phyloP scores from a whole-genome alignment of 2,797 vertebrate species.

The Myotis daubentonii region DNA sequence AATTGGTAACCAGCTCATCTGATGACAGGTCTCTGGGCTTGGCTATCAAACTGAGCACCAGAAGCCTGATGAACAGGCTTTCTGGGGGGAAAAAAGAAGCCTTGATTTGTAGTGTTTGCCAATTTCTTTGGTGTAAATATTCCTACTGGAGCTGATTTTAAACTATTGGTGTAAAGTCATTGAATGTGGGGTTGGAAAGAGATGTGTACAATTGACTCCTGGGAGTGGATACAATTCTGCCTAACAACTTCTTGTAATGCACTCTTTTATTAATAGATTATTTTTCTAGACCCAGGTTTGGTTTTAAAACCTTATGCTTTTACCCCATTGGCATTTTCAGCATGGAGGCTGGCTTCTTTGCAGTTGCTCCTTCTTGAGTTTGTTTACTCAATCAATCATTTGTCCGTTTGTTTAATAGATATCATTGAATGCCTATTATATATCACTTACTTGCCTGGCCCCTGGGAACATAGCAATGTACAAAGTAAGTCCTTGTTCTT shows the following conservation, averaged over 20 bases:
- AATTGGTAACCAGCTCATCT: neutral
- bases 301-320: neutral
- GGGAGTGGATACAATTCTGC: neutral
- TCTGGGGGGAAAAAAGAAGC: neutral
- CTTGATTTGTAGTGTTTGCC: neutral
- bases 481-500: neutral
- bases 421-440: neutral
- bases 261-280: neutral
- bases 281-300: neutral
- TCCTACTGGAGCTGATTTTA: neutral
- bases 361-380: neutral
- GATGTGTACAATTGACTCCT: rapidly evolving
- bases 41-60: neutral
- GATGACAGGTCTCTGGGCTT: neutral
- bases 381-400: neutral
- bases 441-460: neutral
- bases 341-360: neutral
- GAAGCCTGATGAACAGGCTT: neutral
- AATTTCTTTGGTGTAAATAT: constrained; percentile 38
- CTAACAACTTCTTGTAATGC: neutral
- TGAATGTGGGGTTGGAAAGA: neutral
- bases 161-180: neutral
- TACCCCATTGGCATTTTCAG: neutral
- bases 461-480: neutral
- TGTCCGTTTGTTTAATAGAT: neutral